Percentiles rank a stretch among this genome's conserved stretches.
Evolutionary conservation across 2,113 vertebrate genomes (phyloP).

Genomic region (Verasper variegatus): DNA sequence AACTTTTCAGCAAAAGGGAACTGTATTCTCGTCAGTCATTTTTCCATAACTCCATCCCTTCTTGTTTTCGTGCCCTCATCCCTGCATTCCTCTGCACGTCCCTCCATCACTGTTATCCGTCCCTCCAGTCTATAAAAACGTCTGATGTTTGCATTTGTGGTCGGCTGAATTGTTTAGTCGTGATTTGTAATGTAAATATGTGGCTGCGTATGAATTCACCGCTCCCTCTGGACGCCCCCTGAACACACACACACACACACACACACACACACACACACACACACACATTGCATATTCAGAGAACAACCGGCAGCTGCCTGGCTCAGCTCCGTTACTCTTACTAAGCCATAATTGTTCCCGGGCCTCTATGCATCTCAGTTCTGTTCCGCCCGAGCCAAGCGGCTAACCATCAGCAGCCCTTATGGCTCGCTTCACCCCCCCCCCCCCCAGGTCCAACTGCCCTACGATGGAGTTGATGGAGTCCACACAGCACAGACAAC

Average conservation of each 20-base stretch:
- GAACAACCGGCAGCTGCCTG: slow-evolving; percentile 63
- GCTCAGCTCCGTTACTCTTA: slow-evolving; percentile 55
- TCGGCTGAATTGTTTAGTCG: slow-evolving; percentile 72
- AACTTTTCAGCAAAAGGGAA: neutral
- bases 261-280: neutral
- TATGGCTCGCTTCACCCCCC: slow-evolving; percentile 38
- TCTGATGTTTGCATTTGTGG: slow-evolving; percentile 70
- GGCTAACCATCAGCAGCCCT: slow-evolving; percentile 71
- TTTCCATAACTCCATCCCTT: neutral
- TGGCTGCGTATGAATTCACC: slow-evolving; percentile 59
- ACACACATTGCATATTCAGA: slow-evolving; percentile 26
- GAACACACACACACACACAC: slow-evolving; percentile 27
- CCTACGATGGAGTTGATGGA: slow-evolving; percentile 40
- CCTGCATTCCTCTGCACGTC: slow-evolving; percentile 38
- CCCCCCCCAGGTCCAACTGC: slow-evolving; percentile 41
- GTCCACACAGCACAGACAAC: neutral
- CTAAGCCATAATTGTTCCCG: slow-evolving; percentile 75
- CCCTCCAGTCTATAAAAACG: slow-evolving; percentile 47
- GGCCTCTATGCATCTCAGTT: slow-evolving; percentile 48
- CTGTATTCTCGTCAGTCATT: slow-evolving; percentile 13
- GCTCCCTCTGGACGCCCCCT: slow-evolving; percentile 48
- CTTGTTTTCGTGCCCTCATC: slow-evolving; percentile 21
- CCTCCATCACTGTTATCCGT: slow-evolving; percentile 36
- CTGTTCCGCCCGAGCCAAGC: slow-evolving; percentile 55
- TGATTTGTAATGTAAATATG: slow-evolving; percentile 82